Conservation (phyloP, 2,797 vertebrate genomes). For the Crocidura indochinensis region DNA sequence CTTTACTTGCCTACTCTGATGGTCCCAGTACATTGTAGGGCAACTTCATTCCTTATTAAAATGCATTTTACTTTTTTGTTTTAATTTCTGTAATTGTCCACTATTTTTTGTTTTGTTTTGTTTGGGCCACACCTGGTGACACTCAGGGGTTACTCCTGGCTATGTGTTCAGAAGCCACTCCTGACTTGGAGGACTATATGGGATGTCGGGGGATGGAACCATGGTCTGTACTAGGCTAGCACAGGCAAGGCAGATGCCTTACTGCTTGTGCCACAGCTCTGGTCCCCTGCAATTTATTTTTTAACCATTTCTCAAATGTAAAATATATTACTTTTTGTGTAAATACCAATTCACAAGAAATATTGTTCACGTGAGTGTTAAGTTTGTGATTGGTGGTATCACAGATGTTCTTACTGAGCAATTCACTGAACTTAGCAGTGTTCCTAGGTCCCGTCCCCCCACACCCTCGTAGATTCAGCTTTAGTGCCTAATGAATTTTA, state of each 20-base stretch:
- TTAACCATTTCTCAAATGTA: background rate
- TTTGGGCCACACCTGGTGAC: too few species aligned
- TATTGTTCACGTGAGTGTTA: background rate
- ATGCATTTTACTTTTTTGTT: constrained; percentile 16
- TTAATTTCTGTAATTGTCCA: too few species aligned
- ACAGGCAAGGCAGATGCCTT: too few species aligned
- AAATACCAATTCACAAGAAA: constrained; percentile 55
- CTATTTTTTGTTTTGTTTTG: too few species aligned
- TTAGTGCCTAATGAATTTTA: background rate
- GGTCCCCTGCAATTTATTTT: too few species aligned
- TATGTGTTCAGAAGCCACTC: too few species aligned
- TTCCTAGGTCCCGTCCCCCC: background rate
- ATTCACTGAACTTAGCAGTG: background rate
- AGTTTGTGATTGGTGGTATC: constrained; percentile 26
- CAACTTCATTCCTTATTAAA: constrained; percentile 9
- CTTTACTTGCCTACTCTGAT: background rate
- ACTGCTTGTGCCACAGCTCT: too few species aligned
- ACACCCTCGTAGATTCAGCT: background rate
- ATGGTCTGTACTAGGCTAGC: too few species aligned
- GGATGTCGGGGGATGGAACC: too few species aligned
- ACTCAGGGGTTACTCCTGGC: too few species aligned
- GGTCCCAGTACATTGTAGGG: constrained; percentile 2
- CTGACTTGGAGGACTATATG: too few species aligned
- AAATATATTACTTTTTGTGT: background rate
- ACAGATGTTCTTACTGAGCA: constrained; percentile 34